A percentile compares a stretch with the other conserved stretches of the same genome.
phyloP scores from a whole-genome alignment of 2,888 invertebrate genomes.

The Romanomermis culicivorax region DNA sequence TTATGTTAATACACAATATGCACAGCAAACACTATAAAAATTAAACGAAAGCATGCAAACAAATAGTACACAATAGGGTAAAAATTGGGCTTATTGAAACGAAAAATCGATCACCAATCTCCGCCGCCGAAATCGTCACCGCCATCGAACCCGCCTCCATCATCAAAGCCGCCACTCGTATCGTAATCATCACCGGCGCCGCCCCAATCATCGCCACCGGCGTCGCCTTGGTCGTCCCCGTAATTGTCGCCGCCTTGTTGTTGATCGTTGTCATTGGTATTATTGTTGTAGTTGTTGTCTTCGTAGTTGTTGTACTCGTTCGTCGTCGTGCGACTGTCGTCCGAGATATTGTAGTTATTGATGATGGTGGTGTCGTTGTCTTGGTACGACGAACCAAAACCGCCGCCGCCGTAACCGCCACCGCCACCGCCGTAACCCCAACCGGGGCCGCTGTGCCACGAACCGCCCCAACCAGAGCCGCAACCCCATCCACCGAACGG shows the following conservation, averaged over 20 bases:
- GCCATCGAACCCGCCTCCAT: not conserved
- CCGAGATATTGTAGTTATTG: slow-evolving; percentile 3
- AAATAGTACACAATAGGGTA: too few relatives aligned
- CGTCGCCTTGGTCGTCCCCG: not conserved
- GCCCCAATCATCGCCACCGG: not conserved
- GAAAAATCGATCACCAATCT: not conserved
- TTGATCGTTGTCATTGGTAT: not conserved
- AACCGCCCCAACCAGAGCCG: not conserved
- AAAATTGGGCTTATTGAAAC: too few relatives aligned
- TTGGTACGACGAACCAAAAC: too few relatives aligned
- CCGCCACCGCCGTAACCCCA: not conserved
- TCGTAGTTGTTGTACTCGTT: not conserved
- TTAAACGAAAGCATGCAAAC: too few relatives aligned
- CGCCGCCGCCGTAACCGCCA: not conserved
- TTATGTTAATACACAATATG: too few relatives aligned
- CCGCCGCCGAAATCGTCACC: not conserved
- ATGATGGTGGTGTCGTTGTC: slow-evolving; percentile 5
- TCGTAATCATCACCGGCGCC: not conserved
- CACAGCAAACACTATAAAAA: too few relatives aligned
- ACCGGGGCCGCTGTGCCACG: not conserved
- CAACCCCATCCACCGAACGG: not conserved
- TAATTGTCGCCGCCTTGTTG: not conserved
- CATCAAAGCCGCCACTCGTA: not conserved
- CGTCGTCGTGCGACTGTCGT: slow-evolving; percentile 2
- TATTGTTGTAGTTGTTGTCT: not conserved